Conservation (phyloP, 2,797 vertebrate species). For the Rhinophrynus dorsalis region DNA sequence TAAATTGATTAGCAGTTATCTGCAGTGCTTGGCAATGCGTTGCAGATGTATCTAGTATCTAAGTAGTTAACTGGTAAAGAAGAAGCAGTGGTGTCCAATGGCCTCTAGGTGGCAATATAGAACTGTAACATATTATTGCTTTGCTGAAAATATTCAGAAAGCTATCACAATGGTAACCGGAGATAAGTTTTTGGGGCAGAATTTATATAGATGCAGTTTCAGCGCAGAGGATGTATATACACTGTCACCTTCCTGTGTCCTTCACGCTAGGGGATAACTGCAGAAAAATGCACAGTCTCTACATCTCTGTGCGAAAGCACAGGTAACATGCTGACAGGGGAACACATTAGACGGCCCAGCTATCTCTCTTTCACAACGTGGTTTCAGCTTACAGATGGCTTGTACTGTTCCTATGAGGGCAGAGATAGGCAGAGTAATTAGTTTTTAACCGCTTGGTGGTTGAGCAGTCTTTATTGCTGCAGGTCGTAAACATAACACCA, state of each 20-base stretch:
- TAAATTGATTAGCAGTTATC: too few species aligned
- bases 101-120: conserved; percentile 13
- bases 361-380: not conserved
- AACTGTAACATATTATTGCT: not conserved
- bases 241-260: not conserved
- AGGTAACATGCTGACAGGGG: conserved; percentile 2
- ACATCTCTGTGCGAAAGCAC: not conserved
- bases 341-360: not conserved
- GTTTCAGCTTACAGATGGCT: conserved; percentile 4
- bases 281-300: not conserved
- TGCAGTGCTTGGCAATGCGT: too few species aligned
- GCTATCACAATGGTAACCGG: conserved; percentile 12
- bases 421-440: not conserved
- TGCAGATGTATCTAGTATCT: too few species aligned
- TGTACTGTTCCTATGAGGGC: not conserved
- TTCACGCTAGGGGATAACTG: conserved; percentile 12
- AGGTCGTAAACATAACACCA: not conserved
- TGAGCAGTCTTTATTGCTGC: not conserved
- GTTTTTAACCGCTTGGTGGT: not conserved
- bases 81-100: not conserved
- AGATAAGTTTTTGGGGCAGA: conserved; percentile 39
- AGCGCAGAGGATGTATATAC: not conserved
- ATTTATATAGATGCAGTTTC: conserved; percentile 32
- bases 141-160: not conserved
- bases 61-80: too few species aligned